Evolutionary conservation across 2,113 vertebrate genomes (phyloP), one percentile per base, ranked within the genome.

Genomic region (Stegastes partitus): DNA sequence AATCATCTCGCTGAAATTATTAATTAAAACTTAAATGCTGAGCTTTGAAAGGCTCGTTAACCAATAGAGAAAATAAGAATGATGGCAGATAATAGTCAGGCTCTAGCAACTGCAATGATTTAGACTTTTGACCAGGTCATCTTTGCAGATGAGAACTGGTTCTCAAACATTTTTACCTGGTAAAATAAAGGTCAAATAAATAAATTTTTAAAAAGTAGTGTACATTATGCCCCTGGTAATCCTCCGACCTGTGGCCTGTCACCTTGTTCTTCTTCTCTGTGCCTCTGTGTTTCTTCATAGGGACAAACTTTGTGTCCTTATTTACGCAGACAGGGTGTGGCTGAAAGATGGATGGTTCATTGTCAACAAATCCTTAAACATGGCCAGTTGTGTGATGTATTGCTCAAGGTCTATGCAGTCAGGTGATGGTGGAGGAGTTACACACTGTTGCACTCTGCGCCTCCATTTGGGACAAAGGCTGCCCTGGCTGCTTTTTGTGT

Each of bases 261-360:
- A 31, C 19, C 19, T 50, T 22, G 15, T 21, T 77, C 34, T 50
- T 31, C 1, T n/a, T 47, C 47, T 54, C 57, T 1, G 15, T 26
- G 31, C 7, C 10, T 55, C 11, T 11, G 53, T 39, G 45, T 59
- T 42, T 76, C 62, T 77, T 59, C n/a, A 23, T 37, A n/a, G 25
- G 64, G 51, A 10, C 73, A 71, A 67, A 80, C 68, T 39, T 66
- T 65, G 4, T 45, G 58, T 65, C 58, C 44, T 74, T 56, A 21
- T 56, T 77, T n/a, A 31, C 25, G 1, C 67, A 22, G 66, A 49
- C 45, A 73, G 68, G 55, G 37, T 68, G 84, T 64, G 70, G 75
- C 76, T 61, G 68, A 81, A n/a, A 66, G 67, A 74, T 50, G 49
- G 59, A 85, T 81, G 51, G 15, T 56, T 55, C 15, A 37, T 45